Evolutionary conservation across 2,797 vertebrate genomes (phyloP), one percentile per base, ranked within the genome.

Genomic region (Darevskia nairensis): DNA sequence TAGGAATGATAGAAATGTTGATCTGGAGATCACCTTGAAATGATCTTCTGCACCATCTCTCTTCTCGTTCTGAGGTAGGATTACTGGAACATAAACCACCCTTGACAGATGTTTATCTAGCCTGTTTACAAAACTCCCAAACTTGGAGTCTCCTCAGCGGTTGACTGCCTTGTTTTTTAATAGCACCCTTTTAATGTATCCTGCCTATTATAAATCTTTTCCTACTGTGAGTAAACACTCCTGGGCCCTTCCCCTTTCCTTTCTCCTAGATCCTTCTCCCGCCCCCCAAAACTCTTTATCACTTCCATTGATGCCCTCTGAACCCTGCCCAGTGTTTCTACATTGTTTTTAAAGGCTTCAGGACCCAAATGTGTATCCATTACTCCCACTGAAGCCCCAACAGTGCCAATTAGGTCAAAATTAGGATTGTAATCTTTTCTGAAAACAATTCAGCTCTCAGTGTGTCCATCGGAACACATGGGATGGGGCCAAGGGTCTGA

Each of bases 41-140:
- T 89, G 55, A 46, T 74, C 82, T 74, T 84, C 68, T 74, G 50
- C 50, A 35, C 32, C 25, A n/a, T 41, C 50, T 32, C 35, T n/a
- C 66, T 66, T 50, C 39, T 82, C 7, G 66, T 76, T 75, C 21
- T 66, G 41, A 89, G 27, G 69, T 80, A 74, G 55, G 55, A 85
- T 85, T 74, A 72, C 76, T 71, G 39, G 17, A 50, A 61, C 82
- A 66, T 89, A 89, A 89, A 85, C 66, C 25, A 85, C 27, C 17
- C 35, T 74, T 80, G 86, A 87, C 83, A 89, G 68, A 89, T 89
- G 82, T 85, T 89, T 89, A 89, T 80, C 69, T 17, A 89, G 69
- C 39, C 23, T 85, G 88, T 75, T 85, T 89, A 89, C 76, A 85
- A 74, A 85, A 75, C 39, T 64, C 69, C 69, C 69, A 85, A 50